A percentile compares a stretch with the other conserved stretches of the same genome.
Conservation (phyloP, 2,797 vertebrate species). For the Oryzias dopingdopingensis region DNA sequence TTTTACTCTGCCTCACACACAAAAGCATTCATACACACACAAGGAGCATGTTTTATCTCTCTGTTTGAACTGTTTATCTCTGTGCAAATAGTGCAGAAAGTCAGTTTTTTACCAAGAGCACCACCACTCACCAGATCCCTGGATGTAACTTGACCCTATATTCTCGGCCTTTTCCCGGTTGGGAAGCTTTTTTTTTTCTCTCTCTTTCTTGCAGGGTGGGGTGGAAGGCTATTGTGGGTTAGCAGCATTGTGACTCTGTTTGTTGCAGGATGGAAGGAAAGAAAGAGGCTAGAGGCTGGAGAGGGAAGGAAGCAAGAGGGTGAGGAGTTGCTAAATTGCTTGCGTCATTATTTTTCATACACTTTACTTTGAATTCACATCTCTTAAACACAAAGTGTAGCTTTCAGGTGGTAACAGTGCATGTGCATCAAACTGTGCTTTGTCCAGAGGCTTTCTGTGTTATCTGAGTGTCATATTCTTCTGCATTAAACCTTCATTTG, state of each 20-base stretch:
- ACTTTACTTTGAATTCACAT: conserved; percentile 28
- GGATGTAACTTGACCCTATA: conserved; percentile 77
- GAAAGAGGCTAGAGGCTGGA: conserved; percentile 73
- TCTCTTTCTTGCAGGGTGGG: conserved; percentile 60
- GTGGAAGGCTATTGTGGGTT: conserved; percentile 69
- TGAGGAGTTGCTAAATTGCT: conserved; percentile 76
- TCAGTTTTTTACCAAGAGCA: conserved; percentile 57
- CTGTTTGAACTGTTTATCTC: conserved; percentile 47
- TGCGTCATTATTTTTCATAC: conserved; percentile 68
- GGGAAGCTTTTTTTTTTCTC: conserved; percentile 61
- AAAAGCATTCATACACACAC: conserved; percentile 44
- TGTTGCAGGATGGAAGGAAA: conserved; percentile 75
- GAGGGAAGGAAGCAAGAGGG: conserved; percentile 68
- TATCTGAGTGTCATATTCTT: conserved; percentile 49
- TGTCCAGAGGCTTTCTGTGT: conserved; percentile 31
- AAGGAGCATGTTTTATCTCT: conserved; percentile 56
- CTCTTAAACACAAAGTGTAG: conserved; percentile 18
- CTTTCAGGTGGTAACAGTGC: conserved; percentile 41
- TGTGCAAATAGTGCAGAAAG: conserved; percentile 68
- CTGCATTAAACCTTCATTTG: conserved; percentile 50
- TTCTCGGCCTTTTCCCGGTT: conserved; percentile 73
- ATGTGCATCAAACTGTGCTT: conserved; percentile 58
- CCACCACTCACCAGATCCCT: conserved; percentile 58
- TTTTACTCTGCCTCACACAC: conserved; percentile 53
- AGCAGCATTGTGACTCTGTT: conserved; percentile 73